Evolutionary conservation across 1,140 invertebrate genomes (phyloP).

Genomic region (Panagrolaimus sp.): DNA sequence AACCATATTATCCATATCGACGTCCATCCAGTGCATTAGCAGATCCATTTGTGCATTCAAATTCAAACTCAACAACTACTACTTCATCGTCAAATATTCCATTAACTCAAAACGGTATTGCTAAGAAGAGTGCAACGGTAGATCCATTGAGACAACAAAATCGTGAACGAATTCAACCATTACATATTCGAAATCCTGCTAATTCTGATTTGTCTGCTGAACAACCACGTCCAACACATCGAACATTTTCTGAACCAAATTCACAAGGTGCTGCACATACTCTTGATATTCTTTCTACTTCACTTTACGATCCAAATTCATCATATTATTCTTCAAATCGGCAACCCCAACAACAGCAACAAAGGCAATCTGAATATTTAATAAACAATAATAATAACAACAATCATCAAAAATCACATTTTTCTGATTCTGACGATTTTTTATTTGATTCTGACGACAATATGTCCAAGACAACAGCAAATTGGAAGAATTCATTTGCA

Average conservation of each 20-base stretch:
- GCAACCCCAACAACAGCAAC: background rate
- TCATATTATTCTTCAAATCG: background rate
- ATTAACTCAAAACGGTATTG: background rate
- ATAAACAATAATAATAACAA: no score
- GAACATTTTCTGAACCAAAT: background rate
- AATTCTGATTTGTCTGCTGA: background rate
- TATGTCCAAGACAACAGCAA: background rate
- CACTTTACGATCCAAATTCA: background rate
- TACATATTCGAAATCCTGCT: background rate
- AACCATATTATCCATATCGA: slow-evolving; percentile 1
- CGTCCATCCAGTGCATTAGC: background rate
- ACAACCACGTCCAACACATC: background rate
- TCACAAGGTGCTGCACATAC: background rate
- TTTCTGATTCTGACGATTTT: background rate
- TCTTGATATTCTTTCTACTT: background rate
- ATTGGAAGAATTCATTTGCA: slow-evolving; percentile 8
- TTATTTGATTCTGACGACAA: background rate
- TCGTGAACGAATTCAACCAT: background rate
- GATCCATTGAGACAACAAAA: background rate
- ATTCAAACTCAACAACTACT: no score
- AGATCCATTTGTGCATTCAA: background rate
- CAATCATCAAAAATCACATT: no score
- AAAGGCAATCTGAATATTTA: background rate
- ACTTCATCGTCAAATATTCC: background rate
- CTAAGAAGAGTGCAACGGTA: background rate